Base-by-base conservation (phyloP, 30 jellyfish, hydroid and myxozoan species). In the Chironex yamaguchii region DNA sequence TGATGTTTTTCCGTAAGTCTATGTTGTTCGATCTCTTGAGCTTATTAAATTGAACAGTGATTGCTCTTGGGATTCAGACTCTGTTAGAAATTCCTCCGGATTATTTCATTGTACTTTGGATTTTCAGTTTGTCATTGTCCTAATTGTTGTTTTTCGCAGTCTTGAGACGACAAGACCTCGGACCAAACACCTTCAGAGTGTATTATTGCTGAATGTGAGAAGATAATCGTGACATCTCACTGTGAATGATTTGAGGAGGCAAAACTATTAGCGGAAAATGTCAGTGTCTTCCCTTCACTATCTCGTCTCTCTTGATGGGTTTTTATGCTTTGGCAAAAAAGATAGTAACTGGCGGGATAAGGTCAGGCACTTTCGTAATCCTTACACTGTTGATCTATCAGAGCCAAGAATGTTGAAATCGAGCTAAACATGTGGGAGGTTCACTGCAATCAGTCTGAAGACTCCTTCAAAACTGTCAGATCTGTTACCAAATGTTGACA, bases 341-440 rank as follows among this genome's bases (percentile, higher is more conserved):
- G n/a, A n/a, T 42, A 9, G 62, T n/a, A n/a, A 42, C 11, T 42
- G 62, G 62, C 11, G n/a, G n/a, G n/a, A 42, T 42, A 42, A 42
- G n/a, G 11, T 42, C 62, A 42, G 62, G 14, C n/a, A 11, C n/a
- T 42, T 42, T n/a, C 62, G 11, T 42, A 42, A 42, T 11, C 14
- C 11, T 9, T 42, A n/a, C 62, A 9, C n/a, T 69, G 74, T 12
- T 0, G 74, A 69, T 29, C 69, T 69, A 12, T 29, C 22, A 25
- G 67, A 69, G 27, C 82, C 82, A 14, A 6, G 0, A 2, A 69
- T 20, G 25, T 69, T 22, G 36, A 33, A 29, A 26, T 29, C 2
- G 82, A 69, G 82, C 24, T 69, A 2, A 69, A 69, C 33, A 69
- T 69, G 82, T 69, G 82, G 82, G 82, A 69, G 36, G n/a, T n/a